Percentiles rank a stretch among this genome's conserved stretches.
Conservation (phyloP, 2,888 invertebrate species). For the Spisula solida region DNA sequence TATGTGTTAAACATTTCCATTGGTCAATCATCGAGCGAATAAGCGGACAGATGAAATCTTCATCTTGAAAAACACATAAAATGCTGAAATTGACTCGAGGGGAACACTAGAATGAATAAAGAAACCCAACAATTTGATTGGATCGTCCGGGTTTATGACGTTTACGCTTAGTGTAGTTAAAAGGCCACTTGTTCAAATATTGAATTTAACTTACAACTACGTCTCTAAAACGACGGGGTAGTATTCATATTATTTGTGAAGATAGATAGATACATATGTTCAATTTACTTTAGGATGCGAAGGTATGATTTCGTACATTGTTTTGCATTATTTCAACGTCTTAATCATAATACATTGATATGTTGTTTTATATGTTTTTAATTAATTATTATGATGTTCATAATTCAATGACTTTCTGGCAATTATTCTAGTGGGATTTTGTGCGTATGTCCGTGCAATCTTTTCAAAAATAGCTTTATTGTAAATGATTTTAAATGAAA, state of each 20-base stretch:
- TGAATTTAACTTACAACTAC: background rate
- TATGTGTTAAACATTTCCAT: background rate
- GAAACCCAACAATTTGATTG: constrained; percentile 8
- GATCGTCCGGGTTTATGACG: background rate
- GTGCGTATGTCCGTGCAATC: too few species aligned
- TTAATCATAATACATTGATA: too few species aligned
- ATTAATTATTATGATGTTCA: too few species aligned
- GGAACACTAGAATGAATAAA: background rate
- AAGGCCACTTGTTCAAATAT: background rate
- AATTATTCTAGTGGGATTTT: too few species aligned
- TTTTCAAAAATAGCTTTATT: too few species aligned
- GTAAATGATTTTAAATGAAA: too few species aligned
- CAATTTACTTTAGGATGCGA: background rate
- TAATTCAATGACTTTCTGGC: too few species aligned
- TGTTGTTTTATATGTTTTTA: too few species aligned
- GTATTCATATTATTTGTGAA: background rate
- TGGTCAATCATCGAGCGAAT: background rate
- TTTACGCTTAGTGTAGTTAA: background rate
- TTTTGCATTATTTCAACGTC: too few species aligned
- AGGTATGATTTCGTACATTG: background rate
- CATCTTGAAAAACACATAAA: too few species aligned
- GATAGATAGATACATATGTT: background rate
- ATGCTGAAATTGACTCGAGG: background rate
- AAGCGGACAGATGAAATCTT: background rate
- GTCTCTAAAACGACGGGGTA: background rate